Conservation (phyloP, 2,797 vertebrate species). For the Rhinoraja longicauda region DNA sequence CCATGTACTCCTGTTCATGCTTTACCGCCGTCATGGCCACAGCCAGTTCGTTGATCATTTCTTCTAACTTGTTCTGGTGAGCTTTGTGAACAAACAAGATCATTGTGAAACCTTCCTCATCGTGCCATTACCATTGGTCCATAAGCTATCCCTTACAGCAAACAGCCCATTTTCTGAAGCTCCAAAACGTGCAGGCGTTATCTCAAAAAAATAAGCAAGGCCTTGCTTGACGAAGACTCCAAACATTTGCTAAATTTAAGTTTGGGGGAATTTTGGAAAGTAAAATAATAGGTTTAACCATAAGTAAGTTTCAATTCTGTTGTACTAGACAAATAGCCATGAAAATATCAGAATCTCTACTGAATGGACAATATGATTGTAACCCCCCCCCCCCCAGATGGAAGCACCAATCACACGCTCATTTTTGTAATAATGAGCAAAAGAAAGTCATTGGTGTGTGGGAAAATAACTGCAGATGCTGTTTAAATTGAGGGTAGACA, state of each 20-base stretch:
- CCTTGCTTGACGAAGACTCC: neutral
- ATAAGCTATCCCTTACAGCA: neutral
- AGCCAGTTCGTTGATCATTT: conserved; percentile 97
- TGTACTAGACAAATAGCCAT: neutral
- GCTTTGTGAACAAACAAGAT: conserved; percentile 55
- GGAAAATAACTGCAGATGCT: no score
- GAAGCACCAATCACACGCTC: neutral
- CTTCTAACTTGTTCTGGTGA: conserved; percentile 98
- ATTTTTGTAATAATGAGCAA: neutral
- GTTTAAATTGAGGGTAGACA: no score
- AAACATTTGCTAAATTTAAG: neutral
- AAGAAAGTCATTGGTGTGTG: neutral
- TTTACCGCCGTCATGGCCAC: conserved; percentile 97
- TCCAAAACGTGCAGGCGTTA: neutral
- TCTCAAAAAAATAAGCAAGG: neutral
- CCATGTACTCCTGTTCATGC: conserved; percentile 99
- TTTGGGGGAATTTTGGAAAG: neutral
- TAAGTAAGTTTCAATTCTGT: neutral
- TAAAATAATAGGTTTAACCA: neutral
- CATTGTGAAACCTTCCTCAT: neutral
- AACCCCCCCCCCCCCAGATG: neutral
- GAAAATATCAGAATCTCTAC: neutral
- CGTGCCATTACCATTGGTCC: neutral
- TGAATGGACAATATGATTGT: neutral
- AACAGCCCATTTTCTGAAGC: conserved; percentile 25